A percentile compares a stretch with the other conserved stretches of the same genome.
phyloP scores from a whole-genome alignment of 2,797 vertebrate genomes.

The Prionace glauca region DNA sequence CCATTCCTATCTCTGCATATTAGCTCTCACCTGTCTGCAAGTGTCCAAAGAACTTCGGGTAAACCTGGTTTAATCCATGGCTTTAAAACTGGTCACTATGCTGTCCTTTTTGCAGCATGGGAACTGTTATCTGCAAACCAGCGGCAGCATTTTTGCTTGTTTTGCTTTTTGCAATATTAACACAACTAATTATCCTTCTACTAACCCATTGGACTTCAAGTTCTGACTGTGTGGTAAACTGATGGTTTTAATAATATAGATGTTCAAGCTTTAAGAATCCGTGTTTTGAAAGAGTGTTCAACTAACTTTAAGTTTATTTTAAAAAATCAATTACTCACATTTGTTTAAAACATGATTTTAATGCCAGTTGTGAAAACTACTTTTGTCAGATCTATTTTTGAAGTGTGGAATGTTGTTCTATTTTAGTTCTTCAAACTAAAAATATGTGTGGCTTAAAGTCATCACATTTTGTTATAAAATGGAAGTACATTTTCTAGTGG shows the following conservation, averaged over 20 bases:
- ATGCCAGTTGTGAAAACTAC: not conserved
- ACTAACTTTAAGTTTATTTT: not conserved
- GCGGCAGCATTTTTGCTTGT: not conserved
- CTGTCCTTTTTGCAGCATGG: conserved; percentile 29
- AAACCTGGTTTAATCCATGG: conserved; percentile 33
- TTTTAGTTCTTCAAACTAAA: not conserved
- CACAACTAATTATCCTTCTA: conserved; percentile 12
- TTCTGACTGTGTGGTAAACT: conserved; percentile 16
- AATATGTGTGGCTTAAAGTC: not conserved
- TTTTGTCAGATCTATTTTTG: conserved; percentile 3
- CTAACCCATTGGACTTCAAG: conserved; percentile 16
- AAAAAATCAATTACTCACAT: conserved; percentile 1
- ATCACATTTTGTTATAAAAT: not conserved
- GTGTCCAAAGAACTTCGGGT: conserved; percentile 31
- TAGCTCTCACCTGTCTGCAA: conserved; percentile 37
- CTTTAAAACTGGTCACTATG: conserved; percentile 15
- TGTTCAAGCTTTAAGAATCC: not conserved
- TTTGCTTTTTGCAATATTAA: conserved; percentile 28
- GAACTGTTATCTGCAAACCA: conserved; percentile 22
- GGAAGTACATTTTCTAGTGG: not conserved
- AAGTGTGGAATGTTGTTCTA: not conserved
- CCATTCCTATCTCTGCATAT: conserved; percentile 47
- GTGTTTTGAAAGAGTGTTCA: not conserved
- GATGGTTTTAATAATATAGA: conserved; percentile 14
- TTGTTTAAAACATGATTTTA: not conserved